Conservation (phyloP, 2,113 vertebrate genomes). For the Chauna torquata region DNA sequence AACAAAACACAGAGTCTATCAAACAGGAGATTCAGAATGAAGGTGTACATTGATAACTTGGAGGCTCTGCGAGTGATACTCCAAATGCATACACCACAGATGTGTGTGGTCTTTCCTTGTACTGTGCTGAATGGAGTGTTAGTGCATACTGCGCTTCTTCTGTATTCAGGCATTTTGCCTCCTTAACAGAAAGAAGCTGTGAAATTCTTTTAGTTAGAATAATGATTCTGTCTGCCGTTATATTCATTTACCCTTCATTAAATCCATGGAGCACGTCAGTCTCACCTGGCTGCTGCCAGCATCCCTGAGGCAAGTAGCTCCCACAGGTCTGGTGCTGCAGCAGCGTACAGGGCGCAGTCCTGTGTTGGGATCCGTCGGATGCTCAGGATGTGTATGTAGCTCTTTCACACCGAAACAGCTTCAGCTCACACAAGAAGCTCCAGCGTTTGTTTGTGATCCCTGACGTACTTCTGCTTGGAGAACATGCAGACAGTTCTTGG, state of each 20-base stretch:
- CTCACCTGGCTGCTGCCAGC: not conserved
- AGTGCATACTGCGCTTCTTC: not conserved
- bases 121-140: not conserved
- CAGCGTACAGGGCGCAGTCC: not conserved
- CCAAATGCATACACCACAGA: not conserved
- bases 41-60: not conserved
- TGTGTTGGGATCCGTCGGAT: not conserved
- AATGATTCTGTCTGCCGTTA: not conserved
- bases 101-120: not conserved
- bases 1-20: not conserved
- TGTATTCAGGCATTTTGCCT: not conserved
- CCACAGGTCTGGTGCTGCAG: not conserved
- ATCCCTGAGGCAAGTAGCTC: not conserved
- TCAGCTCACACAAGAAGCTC: not conserved
- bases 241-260: not conserved
- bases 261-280: not conserved
- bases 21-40: not conserved
- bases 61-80: not conserved
- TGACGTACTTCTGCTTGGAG: not conserved
- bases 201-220: not conserved
- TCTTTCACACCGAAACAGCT: not conserved
- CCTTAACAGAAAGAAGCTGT: not conserved
- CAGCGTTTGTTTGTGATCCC: not conserved
- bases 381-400: rapidly evolving
- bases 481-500: not conserved